Evolutionary conservation across 2,797 vertebrate species (phyloP).

Genomic region (Phrynocephalus forsythii): DNA sequence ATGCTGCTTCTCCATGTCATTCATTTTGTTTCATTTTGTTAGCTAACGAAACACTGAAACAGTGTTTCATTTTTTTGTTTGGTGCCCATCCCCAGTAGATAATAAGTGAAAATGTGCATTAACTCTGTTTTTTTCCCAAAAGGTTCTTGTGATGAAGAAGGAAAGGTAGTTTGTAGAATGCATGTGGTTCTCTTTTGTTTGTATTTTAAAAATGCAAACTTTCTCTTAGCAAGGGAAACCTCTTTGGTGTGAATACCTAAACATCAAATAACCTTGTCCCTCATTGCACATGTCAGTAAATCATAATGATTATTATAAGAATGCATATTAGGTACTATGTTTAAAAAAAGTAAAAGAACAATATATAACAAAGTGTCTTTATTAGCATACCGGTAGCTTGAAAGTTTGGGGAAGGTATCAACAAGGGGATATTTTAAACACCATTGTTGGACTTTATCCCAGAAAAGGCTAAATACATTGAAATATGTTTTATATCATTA

Average conservation of each 20-base stretch:
- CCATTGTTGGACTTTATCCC: slow-evolving; percentile 72
- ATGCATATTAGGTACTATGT: slow-evolving; percentile 52
- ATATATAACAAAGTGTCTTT: slow-evolving; percentile 59
- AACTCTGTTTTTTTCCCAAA: background rate
- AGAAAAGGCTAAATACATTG: slow-evolving; percentile 76
- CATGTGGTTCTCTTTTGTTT: no score
- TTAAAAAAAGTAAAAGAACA: slow-evolving; percentile 60
- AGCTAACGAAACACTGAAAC: no score
- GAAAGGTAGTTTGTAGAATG: no score
- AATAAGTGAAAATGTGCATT: background rate
- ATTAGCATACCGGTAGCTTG: slow-evolving; percentile 58
- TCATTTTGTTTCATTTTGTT: no score
- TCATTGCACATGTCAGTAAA: slow-evolving; percentile 42
- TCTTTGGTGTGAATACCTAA: background rate
- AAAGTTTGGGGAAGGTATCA: slow-evolving; percentile 67
- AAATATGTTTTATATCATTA: slow-evolving; percentile 75
- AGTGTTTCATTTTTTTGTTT: no score
- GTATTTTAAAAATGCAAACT: background rate
- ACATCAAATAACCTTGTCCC: slow-evolving; percentile 35
- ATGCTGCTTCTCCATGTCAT: no score
- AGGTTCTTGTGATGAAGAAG: background rate
- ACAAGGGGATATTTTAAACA: slow-evolving; percentile 69
- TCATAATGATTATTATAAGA: slow-evolving; percentile 49
- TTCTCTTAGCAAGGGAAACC: slow-evolving; percentile 46
- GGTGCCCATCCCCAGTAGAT: no score